Base-by-base conservation (phyloP, 2,797 vertebrate species). In the Ataeniobius toweri region DNA sequence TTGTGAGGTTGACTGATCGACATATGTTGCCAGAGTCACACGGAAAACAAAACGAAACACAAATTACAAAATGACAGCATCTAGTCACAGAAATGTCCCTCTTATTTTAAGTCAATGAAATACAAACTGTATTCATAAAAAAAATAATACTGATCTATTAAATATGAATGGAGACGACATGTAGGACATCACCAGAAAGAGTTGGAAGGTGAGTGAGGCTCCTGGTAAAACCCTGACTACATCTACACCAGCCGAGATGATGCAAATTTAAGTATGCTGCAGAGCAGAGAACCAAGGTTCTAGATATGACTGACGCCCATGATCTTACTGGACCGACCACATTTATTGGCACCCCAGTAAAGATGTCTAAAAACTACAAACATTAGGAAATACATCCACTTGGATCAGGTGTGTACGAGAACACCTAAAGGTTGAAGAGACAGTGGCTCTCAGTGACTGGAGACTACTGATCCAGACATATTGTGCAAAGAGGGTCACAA, bases 1-100 rank as follows among this genome's bases (percentile, higher is more conserved):
- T 95, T 96, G 96, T 89, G 96, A 96, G 91, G 96, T 96, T 92
- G 96, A 96, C 96, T 96, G 95, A 96, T 94, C 92, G 95, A 95
- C 93, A 95, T 93, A 95, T 94, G 94, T 96, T 90, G 93, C 94
- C 95, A 96, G 95, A 95, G 92, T 95, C 92, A 95, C 94, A 95
- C 93, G 93, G 93, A 94, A 95, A 94, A 94, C 92, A 95, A 94
- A 95, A 95, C 69, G 94, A 94, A 95, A 95, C 92, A 95, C 93
- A 96, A 95, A 95, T 95, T 95, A 95, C 93, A 93, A 94, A 94
- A 91, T 94, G 93, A 90, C 91, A 94, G 84, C 83, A 91, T 91
- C 86, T 92, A 84, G 90, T 92, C 83, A 94, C 86, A 95, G 86
- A 67, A 93, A 83, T 80, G 77, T 71, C 88, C 86, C 80, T 75